These are phyloP conservation scores for Mycetomoellerius zeteki DNA, from an alignment of 1,140 invertebrate genomes.

Conservation along the genomic window DNA sequence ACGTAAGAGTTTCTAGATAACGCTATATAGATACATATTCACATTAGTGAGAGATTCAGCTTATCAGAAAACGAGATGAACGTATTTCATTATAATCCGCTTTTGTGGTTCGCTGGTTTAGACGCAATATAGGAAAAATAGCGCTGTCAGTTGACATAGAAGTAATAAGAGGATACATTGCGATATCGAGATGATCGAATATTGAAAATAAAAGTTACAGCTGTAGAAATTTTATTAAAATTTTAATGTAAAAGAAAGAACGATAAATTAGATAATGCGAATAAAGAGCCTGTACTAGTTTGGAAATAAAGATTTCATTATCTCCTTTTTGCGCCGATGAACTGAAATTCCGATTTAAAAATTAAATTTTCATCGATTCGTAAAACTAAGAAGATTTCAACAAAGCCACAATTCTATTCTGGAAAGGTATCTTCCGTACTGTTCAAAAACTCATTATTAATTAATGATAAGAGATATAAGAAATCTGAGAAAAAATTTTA, in stretches of 20 bases:
- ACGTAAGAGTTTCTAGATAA: not conserved
- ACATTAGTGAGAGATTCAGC: not conserved
- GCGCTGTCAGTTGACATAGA: not conserved
- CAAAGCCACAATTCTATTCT: not conserved
- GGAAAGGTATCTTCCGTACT: not conserved
- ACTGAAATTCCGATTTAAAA: not conserved
- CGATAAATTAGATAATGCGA: not conserved
- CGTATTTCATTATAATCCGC: not conserved
- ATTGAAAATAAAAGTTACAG: not conserved
- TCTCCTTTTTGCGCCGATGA: not conserved
- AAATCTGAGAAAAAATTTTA: no score
- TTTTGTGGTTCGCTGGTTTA: constrained; percentile 6
- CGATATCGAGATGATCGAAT: not conserved
- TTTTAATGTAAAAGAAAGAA: not conserved
- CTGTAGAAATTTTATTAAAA: not conserved
- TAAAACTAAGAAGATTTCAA: not conserved
- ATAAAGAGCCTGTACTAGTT: not conserved
- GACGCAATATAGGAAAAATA: not conserved
- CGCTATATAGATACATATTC: not conserved
- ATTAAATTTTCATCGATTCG: not conserved
- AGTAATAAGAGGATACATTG: not conserved
- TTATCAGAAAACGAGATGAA: constrained; percentile 3
- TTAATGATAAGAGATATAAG: not conserved
- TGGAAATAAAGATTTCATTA: not conserved
- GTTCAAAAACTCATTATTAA: not conserved